Evolutionary conservation across 35 echinoderm and acorn worm genomes (phyloP).

Genomic region (Stichopus chloronotus): DNA sequence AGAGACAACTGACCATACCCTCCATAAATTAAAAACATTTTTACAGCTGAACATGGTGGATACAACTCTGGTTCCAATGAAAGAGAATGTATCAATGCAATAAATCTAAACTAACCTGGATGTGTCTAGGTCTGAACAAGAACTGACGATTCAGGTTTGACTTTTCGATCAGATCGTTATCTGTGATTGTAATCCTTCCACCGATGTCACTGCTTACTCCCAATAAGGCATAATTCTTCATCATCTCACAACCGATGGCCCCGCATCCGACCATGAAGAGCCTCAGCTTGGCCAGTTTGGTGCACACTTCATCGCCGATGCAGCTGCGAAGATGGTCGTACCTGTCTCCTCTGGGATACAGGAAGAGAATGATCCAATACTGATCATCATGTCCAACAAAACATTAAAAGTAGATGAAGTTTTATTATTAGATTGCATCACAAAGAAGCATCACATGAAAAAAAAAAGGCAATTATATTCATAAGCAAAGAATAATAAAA

Average conservation of each 20-base stretch:
- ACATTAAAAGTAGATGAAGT: no score
- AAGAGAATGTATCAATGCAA: background rate
- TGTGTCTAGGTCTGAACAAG: slow-evolving; percentile 95
- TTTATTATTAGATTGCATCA: no score
- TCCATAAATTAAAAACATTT: no score
- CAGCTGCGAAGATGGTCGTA: slow-evolving; percentile 88
- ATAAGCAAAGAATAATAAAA: no score
- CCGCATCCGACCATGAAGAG: slow-evolving; percentile 99
- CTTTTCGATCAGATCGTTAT: slow-evolving; percentile 97
- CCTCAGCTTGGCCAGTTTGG: slow-evolving; percentile 67
- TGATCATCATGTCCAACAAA: no score
- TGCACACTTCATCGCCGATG: slow-evolving; percentile 73
- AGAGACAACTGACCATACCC: background rate
- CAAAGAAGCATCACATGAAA: no score
- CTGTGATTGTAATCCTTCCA: slow-evolving; percentile 88
- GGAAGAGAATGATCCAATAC: background rate
- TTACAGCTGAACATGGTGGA: no score
- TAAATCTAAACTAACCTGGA: slow-evolving; percentile 71
- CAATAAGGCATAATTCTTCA: slow-evolving; percentile 95
- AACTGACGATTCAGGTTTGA: slow-evolving; percentile 98
- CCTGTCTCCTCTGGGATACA: slow-evolving; percentile 70
- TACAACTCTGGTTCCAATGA: background rate
- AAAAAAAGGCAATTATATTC: no score
- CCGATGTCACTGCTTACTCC: slow-evolving; percentile 56
- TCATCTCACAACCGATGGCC: slow-evolving; percentile 98